Evolutionary conservation across 2,888 invertebrate species (phyloP).

Genomic region (Pseudoips prasinana): DNA sequence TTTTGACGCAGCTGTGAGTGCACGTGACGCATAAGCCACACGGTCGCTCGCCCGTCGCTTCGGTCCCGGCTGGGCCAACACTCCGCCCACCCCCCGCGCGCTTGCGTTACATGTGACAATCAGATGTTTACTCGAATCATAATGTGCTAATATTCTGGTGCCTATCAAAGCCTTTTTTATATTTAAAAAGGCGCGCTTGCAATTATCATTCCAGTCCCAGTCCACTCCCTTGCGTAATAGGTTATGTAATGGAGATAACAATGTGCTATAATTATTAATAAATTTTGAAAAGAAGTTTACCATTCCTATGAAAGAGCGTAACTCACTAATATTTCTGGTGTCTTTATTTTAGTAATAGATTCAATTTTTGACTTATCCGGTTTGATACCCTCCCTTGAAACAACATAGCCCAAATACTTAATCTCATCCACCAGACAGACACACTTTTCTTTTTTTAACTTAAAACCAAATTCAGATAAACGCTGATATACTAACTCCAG

Average conservation of each 20-base stretch:
- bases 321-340: conserved; percentile 10
- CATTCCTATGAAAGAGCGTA: conserved; percentile 19
- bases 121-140: conserved; percentile 15
- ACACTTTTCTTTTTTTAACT: conserved; percentile 2
- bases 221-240: conserved; percentile 16
- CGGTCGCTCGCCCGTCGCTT: conserved; percentile 20
- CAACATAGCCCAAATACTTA: conserved; percentile 2
- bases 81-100: conserved; percentile 13
- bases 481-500: neutral
- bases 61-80: neutral
- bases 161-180: conserved; percentile 7
- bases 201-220: conserved; percentile 12
- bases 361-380: neutral
- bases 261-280: conserved; percentile 14
- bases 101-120: conserved; percentile 29
- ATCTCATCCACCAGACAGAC: conserved; percentile 1
- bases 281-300: conserved; percentile 21
- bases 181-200: conserved; percentile 10
- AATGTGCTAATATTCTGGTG: conserved; percentile 12
- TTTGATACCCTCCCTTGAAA: conserved; percentile 3
- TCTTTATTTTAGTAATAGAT: conserved; percentile 10
- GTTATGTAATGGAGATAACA: conserved; percentile 10
- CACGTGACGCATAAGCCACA: conserved; percentile 28
- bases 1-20: conserved; percentile 25
- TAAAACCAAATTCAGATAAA: conserved; percentile 1